A percentile compares a stretch with the other conserved stretches of the same genome.
Conservation (phyloP, 2,113 vertebrate genomes). For the Arothron firmamentum region DNA sequence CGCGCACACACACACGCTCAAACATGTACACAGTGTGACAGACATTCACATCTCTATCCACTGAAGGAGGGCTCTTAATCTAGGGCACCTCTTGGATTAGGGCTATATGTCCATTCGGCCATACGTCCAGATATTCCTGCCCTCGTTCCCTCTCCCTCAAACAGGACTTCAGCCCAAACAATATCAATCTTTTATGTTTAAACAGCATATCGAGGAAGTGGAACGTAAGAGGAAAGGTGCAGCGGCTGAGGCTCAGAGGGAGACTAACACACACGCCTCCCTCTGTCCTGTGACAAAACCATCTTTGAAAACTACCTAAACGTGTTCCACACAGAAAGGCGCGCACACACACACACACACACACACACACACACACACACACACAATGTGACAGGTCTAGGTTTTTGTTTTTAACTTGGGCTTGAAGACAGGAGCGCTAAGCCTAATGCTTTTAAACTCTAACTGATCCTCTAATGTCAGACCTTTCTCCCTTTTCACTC, state of each 20-base stretch:
- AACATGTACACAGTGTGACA: constrained; percentile 4
- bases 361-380: not conserved
- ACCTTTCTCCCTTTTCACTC: constrained; percentile 12
- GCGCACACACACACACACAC: not conserved
- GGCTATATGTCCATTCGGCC: constrained; percentile 38
- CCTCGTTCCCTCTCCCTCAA: not conserved
- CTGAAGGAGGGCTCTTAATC: constrained; percentile 50
- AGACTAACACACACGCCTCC: not conserved
- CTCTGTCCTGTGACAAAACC: not conserved
- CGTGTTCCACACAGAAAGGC: too few species aligned
- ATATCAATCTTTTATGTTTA: constrained; percentile 53
- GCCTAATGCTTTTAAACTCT: constrained; percentile 31
- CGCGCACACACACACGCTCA: constrained; percentile 11
- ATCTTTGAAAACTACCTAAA: not conserved
- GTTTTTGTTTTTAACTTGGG: too few species aligned
- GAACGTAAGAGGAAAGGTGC: not conserved
- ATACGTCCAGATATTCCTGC: constrained; percentile 42
- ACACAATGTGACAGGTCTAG: not conserved
- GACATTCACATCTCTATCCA: constrained; percentile 49
- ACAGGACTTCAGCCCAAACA: constrained; percentile 26
- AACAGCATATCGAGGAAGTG: constrained; percentile 13
- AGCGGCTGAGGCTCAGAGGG: not conserved
- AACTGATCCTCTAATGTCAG: constrained; percentile 21
- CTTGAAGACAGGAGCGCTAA: constrained; percentile 3
- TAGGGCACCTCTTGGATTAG: constrained; percentile 68